Conservation (phyloP, 2,797 vertebrate genomes). For the Anas acuta region DNA sequence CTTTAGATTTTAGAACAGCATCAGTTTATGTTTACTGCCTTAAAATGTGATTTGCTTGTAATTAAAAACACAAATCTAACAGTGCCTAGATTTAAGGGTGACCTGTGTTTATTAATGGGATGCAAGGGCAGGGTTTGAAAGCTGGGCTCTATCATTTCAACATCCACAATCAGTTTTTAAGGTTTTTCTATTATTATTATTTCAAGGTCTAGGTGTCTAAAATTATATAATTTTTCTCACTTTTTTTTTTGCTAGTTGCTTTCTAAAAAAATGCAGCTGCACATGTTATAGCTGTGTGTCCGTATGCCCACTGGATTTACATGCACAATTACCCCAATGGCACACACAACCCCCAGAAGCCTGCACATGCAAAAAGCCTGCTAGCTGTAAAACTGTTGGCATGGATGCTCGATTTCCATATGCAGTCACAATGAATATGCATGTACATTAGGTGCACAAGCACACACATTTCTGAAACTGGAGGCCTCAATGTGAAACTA, state of each 20-base stretch:
- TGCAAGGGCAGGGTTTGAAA: slow-evolving; percentile 9
- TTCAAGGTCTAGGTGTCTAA: slow-evolving; percentile 40
- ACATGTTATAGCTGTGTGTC: not conserved
- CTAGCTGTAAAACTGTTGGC: slow-evolving; percentile 53
- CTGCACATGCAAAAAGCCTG: slow-evolving; percentile 9
- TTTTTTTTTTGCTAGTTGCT: not conserved
- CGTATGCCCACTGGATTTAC: slow-evolving; percentile 28
- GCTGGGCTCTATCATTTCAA: not conserved
- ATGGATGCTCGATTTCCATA: slow-evolving; percentile 42
- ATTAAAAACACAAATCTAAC: slow-evolving; percentile 66
- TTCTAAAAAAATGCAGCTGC: slow-evolving; percentile 1
- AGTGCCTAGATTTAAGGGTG: slow-evolving; percentile 20
- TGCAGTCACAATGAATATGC: slow-evolving; percentile 35
- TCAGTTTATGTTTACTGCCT: slow-evolving; percentile 55
- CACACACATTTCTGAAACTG: not conserved
- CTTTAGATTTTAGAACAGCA: slow-evolving; percentile 60
- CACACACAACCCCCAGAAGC: slow-evolving; percentile 15
- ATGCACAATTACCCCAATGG: not conserved
- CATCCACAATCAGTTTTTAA: not conserved
- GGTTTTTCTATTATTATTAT: slow-evolving; percentile 4
- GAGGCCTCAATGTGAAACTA: slow-evolving; percentile 31
- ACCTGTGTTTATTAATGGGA: slow-evolving; percentile 14
- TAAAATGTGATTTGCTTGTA: slow-evolving; percentile 53
- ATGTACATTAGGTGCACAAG: slow-evolving; percentile 39
- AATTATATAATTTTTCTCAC: slow-evolving; percentile 23